Conservation (phyloP, 2,113 vertebrate genomes). For the Pseudois nayaur region DNA sequence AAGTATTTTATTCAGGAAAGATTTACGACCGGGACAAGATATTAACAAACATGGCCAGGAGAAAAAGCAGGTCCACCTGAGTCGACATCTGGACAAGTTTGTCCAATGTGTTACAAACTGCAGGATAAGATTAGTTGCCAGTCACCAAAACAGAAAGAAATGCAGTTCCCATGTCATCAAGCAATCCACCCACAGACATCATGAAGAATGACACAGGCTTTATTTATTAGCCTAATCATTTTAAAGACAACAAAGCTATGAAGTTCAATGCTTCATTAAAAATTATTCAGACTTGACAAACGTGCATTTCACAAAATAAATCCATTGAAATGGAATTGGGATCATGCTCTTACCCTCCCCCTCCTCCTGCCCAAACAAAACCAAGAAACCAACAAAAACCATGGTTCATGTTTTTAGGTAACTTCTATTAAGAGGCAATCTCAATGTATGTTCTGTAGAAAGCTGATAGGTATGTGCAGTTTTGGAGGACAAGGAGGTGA, state of each 20-base stretch:
- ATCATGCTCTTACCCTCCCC: not conserved
- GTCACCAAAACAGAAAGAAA: not conserved
- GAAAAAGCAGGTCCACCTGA: not conserved
- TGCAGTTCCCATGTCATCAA: not conserved
- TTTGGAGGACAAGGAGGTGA: not conserved
- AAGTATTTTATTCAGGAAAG: not conserved
- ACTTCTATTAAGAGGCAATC: not conserved
- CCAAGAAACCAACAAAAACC: not conserved
- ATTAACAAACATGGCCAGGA: not conserved
- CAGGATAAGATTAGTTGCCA: not conserved
- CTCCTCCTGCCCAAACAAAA: not conserved
- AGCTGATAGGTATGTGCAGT: not conserved
- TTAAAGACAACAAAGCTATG: not conserved
- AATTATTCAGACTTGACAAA: not conserved
- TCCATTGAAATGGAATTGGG: not conserved
- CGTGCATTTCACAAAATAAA: not conserved
- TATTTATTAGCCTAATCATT: not conserved
- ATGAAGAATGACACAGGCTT: not conserved
- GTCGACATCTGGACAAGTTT: not conserved
- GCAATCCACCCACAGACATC: not conserved
- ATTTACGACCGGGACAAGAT: not conserved
- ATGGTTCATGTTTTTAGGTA: not conserved
- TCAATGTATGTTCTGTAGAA: not conserved
- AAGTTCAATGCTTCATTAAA: not conserved
- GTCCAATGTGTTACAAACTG: not conserved